Conservation (phyloP, 2,888 invertebrate species). For the Clostera curtula region DNA sequence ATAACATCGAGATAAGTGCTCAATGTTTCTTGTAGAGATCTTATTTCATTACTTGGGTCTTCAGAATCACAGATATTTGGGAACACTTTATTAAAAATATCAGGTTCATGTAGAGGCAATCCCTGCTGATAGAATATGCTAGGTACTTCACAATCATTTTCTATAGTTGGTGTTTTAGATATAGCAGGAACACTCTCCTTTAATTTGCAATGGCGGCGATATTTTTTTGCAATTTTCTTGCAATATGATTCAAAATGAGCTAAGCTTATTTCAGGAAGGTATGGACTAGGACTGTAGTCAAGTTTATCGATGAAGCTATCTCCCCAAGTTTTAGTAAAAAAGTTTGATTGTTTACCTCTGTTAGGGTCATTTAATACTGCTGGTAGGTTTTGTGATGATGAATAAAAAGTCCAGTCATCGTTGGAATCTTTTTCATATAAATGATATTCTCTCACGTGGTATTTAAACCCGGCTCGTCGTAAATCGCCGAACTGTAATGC, state of each 20-base stretch:
- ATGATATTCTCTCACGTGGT: slow-evolving; percentile 84
- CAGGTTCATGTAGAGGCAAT: slow-evolving; percentile 85
- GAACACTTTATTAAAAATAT: slow-evolving; percentile 90
- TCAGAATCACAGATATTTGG: slow-evolving; percentile 76
- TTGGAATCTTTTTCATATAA: slow-evolving; percentile 48
- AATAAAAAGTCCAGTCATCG: slow-evolving; percentile 89
- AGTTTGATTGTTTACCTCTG: slow-evolving; percentile 91
- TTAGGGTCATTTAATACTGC: slow-evolving; percentile 97
- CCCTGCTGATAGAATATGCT: slow-evolving; percentile 88
- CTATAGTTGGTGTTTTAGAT: slow-evolving; percentile 60
- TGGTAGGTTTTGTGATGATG: slow-evolving; percentile 94
- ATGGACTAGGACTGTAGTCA: slow-evolving; percentile 84
- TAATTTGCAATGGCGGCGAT: slow-evolving; percentile 77
- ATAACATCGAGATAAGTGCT: slow-evolving; percentile 96
- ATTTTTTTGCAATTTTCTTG: slow-evolving; percentile 82
- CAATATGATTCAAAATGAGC: slow-evolving; percentile 92
- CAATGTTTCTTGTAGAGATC: slow-evolving; percentile 89
- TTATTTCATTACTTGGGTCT: slow-evolving; percentile 77
- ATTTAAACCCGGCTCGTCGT: slow-evolving; percentile 90
- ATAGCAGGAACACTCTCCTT: slow-evolving; percentile 57
- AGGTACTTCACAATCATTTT: slow-evolving; percentile 81
- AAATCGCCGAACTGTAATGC: slow-evolving; percentile 93
- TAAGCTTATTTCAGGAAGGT: slow-evolving; percentile 87
- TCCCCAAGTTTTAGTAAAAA: slow-evolving; percentile 99
- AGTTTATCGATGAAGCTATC: slow-evolving; percentile 92